Conservation (phyloP, 2,888 invertebrate genomes). For the Tipula helvola region DNA sequence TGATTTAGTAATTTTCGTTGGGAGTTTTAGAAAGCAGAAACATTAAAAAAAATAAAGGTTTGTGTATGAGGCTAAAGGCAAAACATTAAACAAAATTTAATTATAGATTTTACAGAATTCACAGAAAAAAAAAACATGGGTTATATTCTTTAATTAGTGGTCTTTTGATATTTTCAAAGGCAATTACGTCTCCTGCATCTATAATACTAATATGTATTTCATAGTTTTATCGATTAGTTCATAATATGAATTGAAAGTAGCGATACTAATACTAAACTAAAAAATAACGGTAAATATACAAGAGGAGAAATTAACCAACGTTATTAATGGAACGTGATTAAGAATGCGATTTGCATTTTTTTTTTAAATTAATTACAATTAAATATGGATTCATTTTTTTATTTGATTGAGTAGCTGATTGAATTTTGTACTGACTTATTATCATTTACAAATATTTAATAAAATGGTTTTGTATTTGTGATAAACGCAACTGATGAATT, state of each 20-base stretch:
- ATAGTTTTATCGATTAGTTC: too few relatives aligned
- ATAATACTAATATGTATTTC: neutral
- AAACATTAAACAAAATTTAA: neutral
- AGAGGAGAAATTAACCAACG: too few relatives aligned
- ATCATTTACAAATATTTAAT: too few relatives aligned
- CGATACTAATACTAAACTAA: neutral
- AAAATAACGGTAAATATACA: too few relatives aligned
- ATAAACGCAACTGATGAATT: too few relatives aligned
- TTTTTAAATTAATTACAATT: neutral
- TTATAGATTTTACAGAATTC: neutral
- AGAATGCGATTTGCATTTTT: neutral
- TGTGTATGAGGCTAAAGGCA: neutral
- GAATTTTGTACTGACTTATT: too few relatives aligned
- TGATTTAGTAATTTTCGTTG: neutral
- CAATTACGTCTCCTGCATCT: neutral
- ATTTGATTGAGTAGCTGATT: too few relatives aligned
- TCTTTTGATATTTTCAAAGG: neutral
- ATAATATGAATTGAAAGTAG: too few relatives aligned
- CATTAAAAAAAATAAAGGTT: neutral
- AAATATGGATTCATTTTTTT: neutral
- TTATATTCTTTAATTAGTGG: neutral
- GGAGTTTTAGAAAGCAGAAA: neutral
- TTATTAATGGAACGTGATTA: too few relatives aligned
- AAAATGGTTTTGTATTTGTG: too few relatives aligned
- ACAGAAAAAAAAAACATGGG: neutral